These are phyloP conservation scores for Zaprionus africanus DNA, from an alignment of 1,140 invertebrate species.

Conservation along the genomic window DNA sequence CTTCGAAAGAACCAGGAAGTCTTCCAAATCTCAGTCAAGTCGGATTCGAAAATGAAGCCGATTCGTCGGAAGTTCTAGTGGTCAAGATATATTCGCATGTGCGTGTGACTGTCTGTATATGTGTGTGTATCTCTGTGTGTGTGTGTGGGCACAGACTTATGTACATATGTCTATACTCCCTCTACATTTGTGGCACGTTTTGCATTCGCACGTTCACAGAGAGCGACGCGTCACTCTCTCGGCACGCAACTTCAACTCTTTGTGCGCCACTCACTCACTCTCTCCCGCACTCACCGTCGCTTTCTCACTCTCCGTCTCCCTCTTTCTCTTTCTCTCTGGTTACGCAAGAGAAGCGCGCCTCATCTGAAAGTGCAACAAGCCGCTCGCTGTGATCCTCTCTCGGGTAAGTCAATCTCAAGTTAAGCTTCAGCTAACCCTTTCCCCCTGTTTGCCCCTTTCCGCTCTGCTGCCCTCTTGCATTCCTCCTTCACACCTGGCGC, in stretches of 20 bases:
- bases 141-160: neutral
- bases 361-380: constrained; percentile 10
- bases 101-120: neutral
- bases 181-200: constrained; percentile 2
- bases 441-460: neutral
- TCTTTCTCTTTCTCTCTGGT: constrained; percentile 5
- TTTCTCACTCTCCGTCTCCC: neutral
- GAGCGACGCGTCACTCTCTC: neutral
- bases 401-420: constrained; percentile 66
- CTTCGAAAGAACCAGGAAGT: neutral
- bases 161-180: neutral
- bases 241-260: constrained; percentile 3
- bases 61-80: neutral
- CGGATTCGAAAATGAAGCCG: neutral
- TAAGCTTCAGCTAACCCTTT: constrained; percentile 15
- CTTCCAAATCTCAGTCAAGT: neutral
- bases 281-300: constrained; percentile 1
- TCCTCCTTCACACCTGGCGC: neutral
- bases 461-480: neutral
- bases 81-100: neutral
- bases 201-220: neutral
- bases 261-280: constrained; percentile 4
- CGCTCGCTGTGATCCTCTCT: neutral
- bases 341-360: constrained; percentile 37
- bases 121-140: neutral